A percentile compares a stretch with the other conserved stretches of the same genome.
These are phyloP conservation scores for Scalopus aquaticus DNA, from an alignment of 2,113 vertebrate genomes.

Conservation along the genomic window DNA sequence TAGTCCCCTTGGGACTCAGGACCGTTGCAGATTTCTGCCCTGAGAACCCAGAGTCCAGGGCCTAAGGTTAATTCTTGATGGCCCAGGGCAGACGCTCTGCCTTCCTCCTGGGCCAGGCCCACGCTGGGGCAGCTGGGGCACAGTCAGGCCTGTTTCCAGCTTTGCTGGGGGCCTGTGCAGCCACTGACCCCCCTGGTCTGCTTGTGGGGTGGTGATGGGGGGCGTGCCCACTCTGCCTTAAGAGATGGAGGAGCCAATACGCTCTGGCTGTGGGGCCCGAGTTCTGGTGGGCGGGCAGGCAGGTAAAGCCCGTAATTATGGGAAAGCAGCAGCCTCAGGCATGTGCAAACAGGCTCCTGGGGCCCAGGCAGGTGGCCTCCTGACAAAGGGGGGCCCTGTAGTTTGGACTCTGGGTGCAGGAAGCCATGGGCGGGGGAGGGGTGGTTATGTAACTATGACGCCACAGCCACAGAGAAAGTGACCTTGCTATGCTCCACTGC, in stretches of 20 bases:
- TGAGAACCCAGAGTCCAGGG: background rate
- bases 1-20: slow-evolving; percentile 43
- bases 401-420: background rate
- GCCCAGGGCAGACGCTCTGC: fast-evolving
- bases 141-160: fast-evolving
- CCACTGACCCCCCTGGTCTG: background rate
- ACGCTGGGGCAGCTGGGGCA: background rate
- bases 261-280: background rate
- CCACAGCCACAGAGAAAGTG: background rate
- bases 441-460: background rate
- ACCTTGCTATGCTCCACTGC: background rate
- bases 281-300: background rate
- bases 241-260: fast-evolving
- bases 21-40: background rate
- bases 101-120: background rate
- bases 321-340: background rate
- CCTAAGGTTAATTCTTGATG: background rate
- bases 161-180: background rate
- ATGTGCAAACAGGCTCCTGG: fast-evolving
- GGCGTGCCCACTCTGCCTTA: fast-evolving
- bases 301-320: slow-evolving; percentile 20
- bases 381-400: background rate
- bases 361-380: slow-evolving; percentile 49
- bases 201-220: background rate
- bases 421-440: background rate